phyloP scores from a whole-genome alignment of 1,140 invertebrate species.

The Zaprionus lachaisei region DNA sequence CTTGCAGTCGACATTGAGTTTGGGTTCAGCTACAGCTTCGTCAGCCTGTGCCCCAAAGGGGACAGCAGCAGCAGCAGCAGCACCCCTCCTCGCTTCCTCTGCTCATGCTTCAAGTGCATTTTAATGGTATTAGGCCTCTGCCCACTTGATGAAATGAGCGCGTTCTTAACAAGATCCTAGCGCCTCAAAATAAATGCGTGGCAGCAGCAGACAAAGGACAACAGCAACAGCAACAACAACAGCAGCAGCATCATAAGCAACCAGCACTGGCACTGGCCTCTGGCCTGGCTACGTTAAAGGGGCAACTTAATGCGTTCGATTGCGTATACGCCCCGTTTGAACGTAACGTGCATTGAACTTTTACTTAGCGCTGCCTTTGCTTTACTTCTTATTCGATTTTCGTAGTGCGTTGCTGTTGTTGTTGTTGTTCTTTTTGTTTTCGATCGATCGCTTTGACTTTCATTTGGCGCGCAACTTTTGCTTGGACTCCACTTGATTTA shows the following conservation, averaged over 20 bases:
- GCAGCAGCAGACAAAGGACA: not conserved
- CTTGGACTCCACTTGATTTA: slow-evolving; percentile 43
- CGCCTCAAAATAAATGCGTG: slow-evolving; percentile 54
- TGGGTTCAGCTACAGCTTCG: slow-evolving; percentile 47
- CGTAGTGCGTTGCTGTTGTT: not conserved
- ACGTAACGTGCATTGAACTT: slow-evolving; percentile 71
- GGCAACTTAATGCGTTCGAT: slow-evolving; percentile 73
- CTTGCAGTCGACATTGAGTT: slow-evolving; percentile 55
- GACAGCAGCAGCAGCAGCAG: slow-evolving; percentile 21
- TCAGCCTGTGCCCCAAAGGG: slow-evolving; percentile 51
- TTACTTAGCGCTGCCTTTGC: slow-evolving; percentile 49
- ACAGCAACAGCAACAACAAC: not conserved
- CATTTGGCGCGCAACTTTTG: slow-evolving; percentile 52
- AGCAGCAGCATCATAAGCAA: slow-evolving; percentile 35
- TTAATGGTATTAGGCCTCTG: slow-evolving; percentile 71
- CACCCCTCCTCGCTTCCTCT: not conserved
- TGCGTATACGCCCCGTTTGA: slow-evolving; percentile 78
- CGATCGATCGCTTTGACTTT: slow-evolving; percentile 71
- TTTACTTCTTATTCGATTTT: slow-evolving; percentile 77
- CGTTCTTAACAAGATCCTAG: slow-evolving; percentile 77
- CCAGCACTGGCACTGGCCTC: slow-evolving; percentile 26
- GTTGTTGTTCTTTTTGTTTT: slow-evolving; percentile 18
- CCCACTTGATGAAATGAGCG: slow-evolving; percentile 53
- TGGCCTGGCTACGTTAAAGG: slow-evolving; percentile 20
- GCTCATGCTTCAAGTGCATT: slow-evolving; percentile 66